These are phyloP conservation scores for Aporophyla nigra DNA, from an alignment of 2,888 invertebrate genomes.

Conservation along the genomic window DNA sequence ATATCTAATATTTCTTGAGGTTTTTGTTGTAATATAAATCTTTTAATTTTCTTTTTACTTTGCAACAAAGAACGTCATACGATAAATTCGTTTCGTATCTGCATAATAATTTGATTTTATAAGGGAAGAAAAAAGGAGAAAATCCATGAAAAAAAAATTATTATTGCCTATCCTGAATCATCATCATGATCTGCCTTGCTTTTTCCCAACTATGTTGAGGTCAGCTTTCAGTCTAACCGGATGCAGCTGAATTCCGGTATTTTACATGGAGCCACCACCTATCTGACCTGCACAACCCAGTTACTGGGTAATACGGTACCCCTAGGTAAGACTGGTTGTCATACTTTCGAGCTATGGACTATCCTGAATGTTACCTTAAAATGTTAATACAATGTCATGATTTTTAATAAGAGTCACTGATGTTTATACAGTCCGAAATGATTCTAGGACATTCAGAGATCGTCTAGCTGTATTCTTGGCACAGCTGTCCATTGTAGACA, in stretches of 20 bases:
- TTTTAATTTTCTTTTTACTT: background rate
- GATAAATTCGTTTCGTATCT: background rate
- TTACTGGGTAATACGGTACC: too few relatives aligned
- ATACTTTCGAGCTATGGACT: background rate
- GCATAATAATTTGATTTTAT: background rate
- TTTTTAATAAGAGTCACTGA: conserved; percentile 19
- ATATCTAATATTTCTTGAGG: conserved; percentile 7
- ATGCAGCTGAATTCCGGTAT: too few relatives aligned
- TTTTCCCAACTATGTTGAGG: too few relatives aligned
- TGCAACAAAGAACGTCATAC: too few relatives aligned
- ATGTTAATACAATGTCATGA: conserved; percentile 26
- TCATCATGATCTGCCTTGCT: too few relatives aligned
- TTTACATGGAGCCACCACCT: too few relatives aligned
- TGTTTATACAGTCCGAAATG: conserved; percentile 30
- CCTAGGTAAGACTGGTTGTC: too few relatives aligned
- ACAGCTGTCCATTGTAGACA: conserved; percentile 22
- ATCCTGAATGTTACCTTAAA: conserved; percentile 23
- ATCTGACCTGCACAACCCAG: too few relatives aligned
- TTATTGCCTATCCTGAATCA: too few relatives aligned
- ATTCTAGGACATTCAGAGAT: conserved; percentile 27
- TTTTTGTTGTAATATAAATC: background rate
- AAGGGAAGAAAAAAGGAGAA: too few relatives aligned
- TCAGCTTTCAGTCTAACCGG: too few relatives aligned
- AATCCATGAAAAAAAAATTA: too few relatives aligned
- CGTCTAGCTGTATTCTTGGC: conserved; percentile 11